Conservation (phyloP, 2,113 vertebrate genomes). For the Heptranchias perlo region DNA sequence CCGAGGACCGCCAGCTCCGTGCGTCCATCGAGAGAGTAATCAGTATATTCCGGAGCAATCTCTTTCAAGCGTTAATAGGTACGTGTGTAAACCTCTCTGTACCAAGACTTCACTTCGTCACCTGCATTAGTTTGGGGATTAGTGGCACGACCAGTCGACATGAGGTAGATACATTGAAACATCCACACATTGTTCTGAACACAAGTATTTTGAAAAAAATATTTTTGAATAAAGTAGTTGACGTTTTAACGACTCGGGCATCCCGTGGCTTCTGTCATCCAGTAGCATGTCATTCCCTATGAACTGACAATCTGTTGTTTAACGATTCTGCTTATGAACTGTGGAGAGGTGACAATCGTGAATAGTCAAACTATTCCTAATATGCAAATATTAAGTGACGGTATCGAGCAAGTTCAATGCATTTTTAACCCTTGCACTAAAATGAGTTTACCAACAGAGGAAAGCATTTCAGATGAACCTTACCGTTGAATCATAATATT, state of each 20-base stretch:
- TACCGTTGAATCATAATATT: neutral
- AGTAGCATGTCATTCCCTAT: neutral
- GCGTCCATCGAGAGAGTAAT: conserved; percentile 92
- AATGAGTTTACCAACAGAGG: too few relatives aligned
- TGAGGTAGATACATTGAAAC: neutral
- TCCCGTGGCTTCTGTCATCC: neutral
- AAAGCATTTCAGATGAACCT: neutral
- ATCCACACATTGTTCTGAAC: neutral
- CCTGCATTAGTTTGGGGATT: neutral
- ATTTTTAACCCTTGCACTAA: neutral
- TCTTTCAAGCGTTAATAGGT: conserved; percentile 97
- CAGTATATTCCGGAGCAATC: conserved; percentile 95
- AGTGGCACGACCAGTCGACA: too few relatives aligned
- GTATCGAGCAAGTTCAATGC: neutral
- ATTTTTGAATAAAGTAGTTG: neutral
- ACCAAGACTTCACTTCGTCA: neutral
- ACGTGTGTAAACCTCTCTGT: conserved; percentile 34
- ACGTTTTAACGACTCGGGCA: neutral
- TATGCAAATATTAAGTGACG: neutral
- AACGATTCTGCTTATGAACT: neutral
- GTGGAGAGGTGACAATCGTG: neutral
- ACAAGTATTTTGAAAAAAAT: neutral
- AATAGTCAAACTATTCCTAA: neutral
- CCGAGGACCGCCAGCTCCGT: conserved; percentile 83
- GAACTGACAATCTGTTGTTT: neutral